A percentile compares a stretch with the other conserved stretches of the same genome.
phyloP scores from a whole-genome alignment of 2,888 invertebrate genomes.

The Xanthostigma xanthostigma region DNA sequence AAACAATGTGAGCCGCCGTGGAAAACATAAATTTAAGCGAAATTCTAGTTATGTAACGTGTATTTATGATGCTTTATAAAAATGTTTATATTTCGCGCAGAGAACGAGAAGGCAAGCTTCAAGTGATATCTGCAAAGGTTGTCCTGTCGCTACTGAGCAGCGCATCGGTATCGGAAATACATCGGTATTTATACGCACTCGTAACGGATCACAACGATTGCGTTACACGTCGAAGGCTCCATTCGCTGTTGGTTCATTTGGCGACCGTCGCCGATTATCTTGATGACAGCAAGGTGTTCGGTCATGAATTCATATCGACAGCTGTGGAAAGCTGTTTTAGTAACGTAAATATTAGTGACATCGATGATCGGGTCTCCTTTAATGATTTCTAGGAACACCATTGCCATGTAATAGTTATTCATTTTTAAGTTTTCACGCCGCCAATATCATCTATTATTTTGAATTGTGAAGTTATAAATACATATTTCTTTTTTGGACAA shows the following conservation, averaged over 20 bases:
- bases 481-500: too few relatives aligned
- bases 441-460: too few relatives aligned
- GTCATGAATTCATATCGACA: conserved; percentile 41
- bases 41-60: too few relatives aligned
- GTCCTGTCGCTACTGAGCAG: conserved; percentile 49
- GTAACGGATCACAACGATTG: conserved; percentile 64
- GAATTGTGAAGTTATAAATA: too few relatives aligned
- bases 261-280: conserved; percentile 43
- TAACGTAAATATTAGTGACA: conserved; percentile 33
- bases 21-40: too few relatives aligned
- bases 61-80: background rate
- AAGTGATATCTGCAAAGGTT: conserved; percentile 53
- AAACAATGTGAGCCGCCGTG: too few relatives aligned
- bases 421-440: too few relatives aligned
- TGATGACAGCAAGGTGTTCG: conserved; percentile 45
- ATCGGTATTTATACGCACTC: conserved; percentile 49
- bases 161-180: conserved; percentile 45
- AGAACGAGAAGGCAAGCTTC: conserved; percentile 41
- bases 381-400: too few relatives aligned
- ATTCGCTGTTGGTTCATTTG: conserved; percentile 44
- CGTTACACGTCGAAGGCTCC: conserved; percentile 45
- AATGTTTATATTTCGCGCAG: conserved; percentile 26
- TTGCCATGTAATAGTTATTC: too few relatives aligned
- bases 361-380: too few relatives aligned
- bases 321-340: conserved; percentile 61